Percentiles rank a stretch among this genome's conserved stretches.
Evolutionary conservation across 2,113 vertebrate genomes (phyloP).

Genomic region (Hypocryptadius cinnamomeus): DNA sequence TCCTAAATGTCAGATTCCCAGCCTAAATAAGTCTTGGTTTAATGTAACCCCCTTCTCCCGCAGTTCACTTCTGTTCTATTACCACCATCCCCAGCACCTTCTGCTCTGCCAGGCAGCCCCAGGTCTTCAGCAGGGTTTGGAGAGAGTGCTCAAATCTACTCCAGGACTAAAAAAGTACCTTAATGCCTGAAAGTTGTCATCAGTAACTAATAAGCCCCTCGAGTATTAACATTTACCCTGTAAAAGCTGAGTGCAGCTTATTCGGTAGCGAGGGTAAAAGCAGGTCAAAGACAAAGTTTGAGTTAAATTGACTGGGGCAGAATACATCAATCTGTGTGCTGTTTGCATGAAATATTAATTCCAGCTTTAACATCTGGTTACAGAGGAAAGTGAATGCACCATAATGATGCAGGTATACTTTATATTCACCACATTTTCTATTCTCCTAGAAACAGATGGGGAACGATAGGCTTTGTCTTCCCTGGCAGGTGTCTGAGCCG

Average conservation of each 20-base stretch:
- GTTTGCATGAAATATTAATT: constrained; percentile 40
- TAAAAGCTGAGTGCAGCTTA: background rate
- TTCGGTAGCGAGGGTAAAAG: background rate
- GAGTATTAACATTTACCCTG: background rate
- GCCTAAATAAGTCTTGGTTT: background rate
- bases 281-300: constrained; percentile 28
- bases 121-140: background rate
- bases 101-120: background rate
- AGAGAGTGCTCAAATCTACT: background rate
- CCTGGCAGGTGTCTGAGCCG: background rate
- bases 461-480: background rate
- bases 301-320: constrained; percentile 11
- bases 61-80: background rate
- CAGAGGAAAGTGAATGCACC: background rate
- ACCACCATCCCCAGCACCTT: no score
- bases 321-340: background rate
- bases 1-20: background rate
- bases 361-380: background rate
- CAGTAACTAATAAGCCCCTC: background rate
- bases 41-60: background rate
- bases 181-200: background rate
- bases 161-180: background rate
- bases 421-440: background rate
- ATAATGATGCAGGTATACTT: background rate
- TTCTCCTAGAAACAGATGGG: background rate